A percentile compares a stretch with the other conserved stretches of the same genome.
These are phyloP conservation scores for Drosophila maculinotata DNA, from an alignment of 2,888 invertebrate genomes.

Conservation along the genomic window DNA sequence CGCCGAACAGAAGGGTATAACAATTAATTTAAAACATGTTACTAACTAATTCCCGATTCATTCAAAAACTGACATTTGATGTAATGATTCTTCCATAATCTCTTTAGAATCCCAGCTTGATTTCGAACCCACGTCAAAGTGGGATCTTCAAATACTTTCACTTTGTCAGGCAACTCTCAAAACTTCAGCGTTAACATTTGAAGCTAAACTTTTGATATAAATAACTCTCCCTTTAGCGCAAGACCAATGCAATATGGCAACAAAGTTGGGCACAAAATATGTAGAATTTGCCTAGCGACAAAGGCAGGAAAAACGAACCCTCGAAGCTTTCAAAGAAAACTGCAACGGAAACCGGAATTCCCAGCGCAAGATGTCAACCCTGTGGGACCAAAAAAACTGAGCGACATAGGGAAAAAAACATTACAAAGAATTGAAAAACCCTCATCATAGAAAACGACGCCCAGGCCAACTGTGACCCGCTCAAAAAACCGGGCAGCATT, in stretches of 20 bases:
- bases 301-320: constrained; percentile 50
- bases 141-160: constrained; percentile 31
- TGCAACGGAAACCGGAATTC: constrained; percentile 78
- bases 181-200: constrained; percentile 25
- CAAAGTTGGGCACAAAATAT: constrained; percentile 39
- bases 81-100: constrained; percentile 10
- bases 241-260: constrained; percentile 55
- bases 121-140: constrained; percentile 31
- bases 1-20: too few species aligned
- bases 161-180: constrained; percentile 12
- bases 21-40: too few species aligned
- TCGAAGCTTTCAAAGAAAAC: constrained; percentile 70
- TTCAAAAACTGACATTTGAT: neutral
- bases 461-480: constrained; percentile 70
- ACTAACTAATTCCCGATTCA: too few species aligned
- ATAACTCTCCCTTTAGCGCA: constrained; percentile 39
- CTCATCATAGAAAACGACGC: constrained; percentile 65
- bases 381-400: constrained; percentile 41
- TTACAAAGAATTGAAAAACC: constrained; percentile 48
- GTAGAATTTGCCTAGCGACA: constrained; percentile 46
- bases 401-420: constrained; percentile 27
- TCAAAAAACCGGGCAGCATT: constrained; percentile 52
- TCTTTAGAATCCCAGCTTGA: constrained; percentile 1
- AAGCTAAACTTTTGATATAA: constrained; percentile 46
- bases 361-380: constrained; percentile 78